Evolutionary conservation across 2,113 vertebrate genomes (phyloP).

Genomic region (Tenebrosternarchus preto): DNA sequence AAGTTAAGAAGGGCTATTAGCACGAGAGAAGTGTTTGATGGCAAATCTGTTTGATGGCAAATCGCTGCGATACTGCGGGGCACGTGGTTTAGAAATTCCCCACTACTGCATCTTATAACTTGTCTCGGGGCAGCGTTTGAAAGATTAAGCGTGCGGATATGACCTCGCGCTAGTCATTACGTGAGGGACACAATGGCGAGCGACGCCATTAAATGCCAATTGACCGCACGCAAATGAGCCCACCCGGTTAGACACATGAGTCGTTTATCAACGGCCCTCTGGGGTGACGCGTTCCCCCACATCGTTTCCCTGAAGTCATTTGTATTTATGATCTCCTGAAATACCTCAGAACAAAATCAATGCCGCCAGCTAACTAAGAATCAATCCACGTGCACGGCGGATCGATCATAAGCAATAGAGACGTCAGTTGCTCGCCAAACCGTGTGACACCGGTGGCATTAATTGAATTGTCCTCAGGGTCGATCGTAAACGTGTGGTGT

Average conservation of each 20-base stretch:
- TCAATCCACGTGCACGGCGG: constrained; percentile 57
- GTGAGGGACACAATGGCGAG: no score
- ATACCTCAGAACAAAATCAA: constrained; percentile 60
- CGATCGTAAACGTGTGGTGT: constrained; percentile 54
- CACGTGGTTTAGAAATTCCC: constrained; percentile 42
- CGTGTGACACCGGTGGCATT: constrained; percentile 35
- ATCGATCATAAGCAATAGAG: constrained; percentile 69
- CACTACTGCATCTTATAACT: constrained; percentile 29
- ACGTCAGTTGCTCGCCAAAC: constrained; percentile 59
- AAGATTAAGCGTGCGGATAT: no score
- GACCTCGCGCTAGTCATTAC: no score
- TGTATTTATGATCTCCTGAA: constrained; percentile 71
- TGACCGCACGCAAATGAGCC: no score
- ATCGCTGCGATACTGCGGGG: constrained; percentile 50
- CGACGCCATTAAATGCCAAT: no score
- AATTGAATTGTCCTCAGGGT: constrained; percentile 55
- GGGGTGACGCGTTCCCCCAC: constrained; percentile 42
- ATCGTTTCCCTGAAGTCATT: constrained; percentile 63
- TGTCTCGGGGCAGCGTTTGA: neutral
- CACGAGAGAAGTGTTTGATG: no score
- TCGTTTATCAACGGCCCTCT: constrained; percentile 54
- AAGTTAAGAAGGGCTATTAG: constrained; percentile 37
- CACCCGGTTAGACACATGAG: constrained; percentile 34
- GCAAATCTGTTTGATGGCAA: constrained; percentile 39
- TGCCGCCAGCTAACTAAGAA: constrained; percentile 33